These are phyloP conservation scores for Eulemur mongoz DNA, from an alignment of 2,797 vertebrate genomes.

Conservation along the genomic window DNA sequence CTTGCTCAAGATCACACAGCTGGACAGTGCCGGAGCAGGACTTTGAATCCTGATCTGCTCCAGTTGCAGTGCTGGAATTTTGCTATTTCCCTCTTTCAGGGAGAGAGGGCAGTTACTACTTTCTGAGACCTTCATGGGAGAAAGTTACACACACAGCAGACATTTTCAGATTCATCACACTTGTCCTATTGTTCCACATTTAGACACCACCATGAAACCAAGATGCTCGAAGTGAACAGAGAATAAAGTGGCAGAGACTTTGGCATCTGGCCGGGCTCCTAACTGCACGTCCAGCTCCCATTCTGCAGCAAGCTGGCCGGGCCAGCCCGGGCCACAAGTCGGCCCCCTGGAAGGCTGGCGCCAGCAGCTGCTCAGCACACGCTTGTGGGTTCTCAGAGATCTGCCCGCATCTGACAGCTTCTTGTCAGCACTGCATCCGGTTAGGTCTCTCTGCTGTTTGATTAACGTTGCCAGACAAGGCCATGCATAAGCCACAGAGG, in stretches of 20 bases:
- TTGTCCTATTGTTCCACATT: background rate
- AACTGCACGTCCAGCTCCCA: fast-evolving
- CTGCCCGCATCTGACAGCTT: background rate
- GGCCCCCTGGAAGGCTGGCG: too few relatives aligned
- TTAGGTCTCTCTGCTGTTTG: background rate
- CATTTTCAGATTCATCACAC: background rate
- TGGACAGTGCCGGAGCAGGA: background rate
- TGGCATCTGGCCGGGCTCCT: fast-evolving
- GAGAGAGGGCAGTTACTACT: background rate
- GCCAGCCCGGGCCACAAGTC: background rate
- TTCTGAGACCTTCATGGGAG: background rate
- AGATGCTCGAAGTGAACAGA: background rate
- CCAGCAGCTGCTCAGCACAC: background rate
- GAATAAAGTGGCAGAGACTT: background rate
- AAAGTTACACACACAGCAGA: background rate
- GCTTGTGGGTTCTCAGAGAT: background rate
- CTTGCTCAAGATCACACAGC: background rate
- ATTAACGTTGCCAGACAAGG: background rate
- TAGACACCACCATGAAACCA: background rate
- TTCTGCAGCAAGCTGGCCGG: background rate
- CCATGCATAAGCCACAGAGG: background rate
- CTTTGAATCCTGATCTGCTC: background rate
- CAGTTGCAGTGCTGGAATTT: fast-evolving
- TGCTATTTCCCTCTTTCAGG: too few relatives aligned
- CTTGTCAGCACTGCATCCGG: background rate